Conservation (phyloP, 2,113 vertebrate genomes). For the Chitala chitala region DNA sequence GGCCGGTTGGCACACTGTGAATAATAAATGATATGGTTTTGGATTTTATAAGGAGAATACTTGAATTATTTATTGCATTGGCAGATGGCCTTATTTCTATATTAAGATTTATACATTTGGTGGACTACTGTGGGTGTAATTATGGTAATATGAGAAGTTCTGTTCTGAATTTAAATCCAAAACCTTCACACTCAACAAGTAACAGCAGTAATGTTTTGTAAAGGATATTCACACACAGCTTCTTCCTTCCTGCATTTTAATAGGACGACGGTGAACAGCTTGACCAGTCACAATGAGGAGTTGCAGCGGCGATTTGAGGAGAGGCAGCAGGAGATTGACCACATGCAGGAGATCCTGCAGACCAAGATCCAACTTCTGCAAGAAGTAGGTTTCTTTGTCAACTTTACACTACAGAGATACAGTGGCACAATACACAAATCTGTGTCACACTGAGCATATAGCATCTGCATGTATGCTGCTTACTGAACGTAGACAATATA, state of each 20-base stretch:
- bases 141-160: neutral
- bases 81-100: neutral
- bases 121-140: neutral
- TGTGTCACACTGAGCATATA: neutral
- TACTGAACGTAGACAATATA: too few relatives aligned
- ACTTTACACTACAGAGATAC: neutral
- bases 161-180: neutral
- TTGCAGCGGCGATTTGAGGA: conserved; percentile 66
- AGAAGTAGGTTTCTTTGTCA: conserved; percentile 57
- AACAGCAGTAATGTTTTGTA: neutral
- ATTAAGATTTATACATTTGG: neutral
- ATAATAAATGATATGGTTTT: conserved; percentile 19
- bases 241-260: neutral
- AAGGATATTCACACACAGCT: neutral
- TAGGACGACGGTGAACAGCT: conserved; percentile 64
- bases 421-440: neutral
- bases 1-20: neutral
- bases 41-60: neutral
- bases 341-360: conserved; percentile 70
- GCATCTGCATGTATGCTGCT: neutral
- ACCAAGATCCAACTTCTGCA: conserved; percentile 80
- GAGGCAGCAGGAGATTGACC: conserved; percentile 69
- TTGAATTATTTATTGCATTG: conserved; percentile 20
- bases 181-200: too few relatives aligned
- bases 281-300: conserved; percentile 69